Evolutionary conservation across 2,888 invertebrate genomes (phyloP).

Genomic region (Arge pagana): DNA sequence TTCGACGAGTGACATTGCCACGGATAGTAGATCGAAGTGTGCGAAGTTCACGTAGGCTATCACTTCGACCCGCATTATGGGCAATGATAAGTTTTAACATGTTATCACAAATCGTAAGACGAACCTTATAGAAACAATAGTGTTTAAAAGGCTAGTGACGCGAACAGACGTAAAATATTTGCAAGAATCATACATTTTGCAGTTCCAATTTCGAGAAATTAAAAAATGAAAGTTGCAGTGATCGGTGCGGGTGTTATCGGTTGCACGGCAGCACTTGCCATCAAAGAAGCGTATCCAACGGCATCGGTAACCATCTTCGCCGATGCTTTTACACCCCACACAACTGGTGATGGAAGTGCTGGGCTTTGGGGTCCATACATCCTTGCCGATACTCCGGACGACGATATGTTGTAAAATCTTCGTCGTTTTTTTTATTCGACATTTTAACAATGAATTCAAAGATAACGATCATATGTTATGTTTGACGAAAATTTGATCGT

Average conservation of each 20-base stretch:
- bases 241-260: conserved; percentile 80
- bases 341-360: conserved; percentile 79
- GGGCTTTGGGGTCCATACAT: conserved; percentile 77
- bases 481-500: neutral
- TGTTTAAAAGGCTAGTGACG: too few relatives aligned
- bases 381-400: conserved; percentile 62
- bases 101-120: too few relatives aligned
- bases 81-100: too few relatives aligned
- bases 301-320: conserved; percentile 68
- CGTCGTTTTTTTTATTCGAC: neutral
- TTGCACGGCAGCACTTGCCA: conserved; percentile 69
- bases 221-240: conserved; percentile 63
- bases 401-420: conserved; percentile 60
- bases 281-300: conserved; percentile 65
- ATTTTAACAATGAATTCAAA: neutral
- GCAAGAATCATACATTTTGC: neutral
- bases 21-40: too few relatives aligned
- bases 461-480: conserved; percentile 4
- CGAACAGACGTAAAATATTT: too few relatives aligned
- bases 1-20: too few relatives aligned
- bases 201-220: neutral
- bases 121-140: too few relatives aligned
- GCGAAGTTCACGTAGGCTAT: too few relatives aligned
- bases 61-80: too few relatives aligned
- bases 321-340: conserved; percentile 71